phyloP scores from a whole-genome alignment of 1,140 invertebrate genomes.

The Calephelis nemesis region DNA sequence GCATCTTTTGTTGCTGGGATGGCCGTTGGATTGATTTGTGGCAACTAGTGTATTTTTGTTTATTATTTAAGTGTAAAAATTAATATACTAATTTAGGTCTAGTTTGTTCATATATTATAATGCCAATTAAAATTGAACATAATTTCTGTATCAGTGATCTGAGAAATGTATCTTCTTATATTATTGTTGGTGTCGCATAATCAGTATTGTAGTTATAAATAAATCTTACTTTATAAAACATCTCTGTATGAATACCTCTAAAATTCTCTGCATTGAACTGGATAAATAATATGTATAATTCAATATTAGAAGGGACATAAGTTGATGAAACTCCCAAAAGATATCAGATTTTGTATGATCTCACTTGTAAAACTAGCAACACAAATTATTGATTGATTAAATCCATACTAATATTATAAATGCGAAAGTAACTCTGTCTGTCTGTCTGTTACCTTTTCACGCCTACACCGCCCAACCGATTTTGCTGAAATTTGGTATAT shows the following conservation, averaged over 20 bases:
- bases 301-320: too few species aligned
- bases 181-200: background rate
- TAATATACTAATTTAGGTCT: constrained; percentile 21
- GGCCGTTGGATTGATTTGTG: constrained; percentile 82
- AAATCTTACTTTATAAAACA: background rate
- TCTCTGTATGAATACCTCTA: background rate
- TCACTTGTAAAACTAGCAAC: too few species aligned
- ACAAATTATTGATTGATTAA: too few species aligned
- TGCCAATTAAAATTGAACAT: constrained; percentile 10
- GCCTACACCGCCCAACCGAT: too few species aligned
- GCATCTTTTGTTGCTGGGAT: constrained; percentile 86
- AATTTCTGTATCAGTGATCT: background rate
- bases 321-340: too few species aligned
- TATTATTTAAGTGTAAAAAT: constrained; percentile 19
- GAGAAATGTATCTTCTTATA: background rate
- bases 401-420: too few species aligned
- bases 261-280: background rate
- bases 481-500: too few species aligned
- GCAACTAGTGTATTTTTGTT: constrained; percentile 46
- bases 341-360: too few species aligned
- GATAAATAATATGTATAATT: too few species aligned
- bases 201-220: constrained; percentile 15
- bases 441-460: too few species aligned
- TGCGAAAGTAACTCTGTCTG: too few species aligned
- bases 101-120: constrained; percentile 1